Evolutionary conservation across 2,888 invertebrate species (phyloP), one percentile per base, ranked within the genome.

Genomic region (Macrophya annulata): DNA sequence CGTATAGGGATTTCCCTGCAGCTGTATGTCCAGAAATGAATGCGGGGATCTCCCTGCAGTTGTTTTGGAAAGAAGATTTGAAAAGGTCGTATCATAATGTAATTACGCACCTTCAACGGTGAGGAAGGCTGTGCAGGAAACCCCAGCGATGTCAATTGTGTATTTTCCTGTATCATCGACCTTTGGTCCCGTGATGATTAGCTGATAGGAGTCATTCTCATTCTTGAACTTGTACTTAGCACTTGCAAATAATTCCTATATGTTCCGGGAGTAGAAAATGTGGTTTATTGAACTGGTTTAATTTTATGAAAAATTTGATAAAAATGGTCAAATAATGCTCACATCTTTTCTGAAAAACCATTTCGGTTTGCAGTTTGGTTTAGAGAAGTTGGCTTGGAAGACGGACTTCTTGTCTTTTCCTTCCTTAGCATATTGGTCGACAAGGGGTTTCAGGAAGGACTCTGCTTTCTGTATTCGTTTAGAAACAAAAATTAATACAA

Each of bases 101-200:
- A 10, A 62, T 25, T 62, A 21, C 25, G 12, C 21, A 96, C 97
- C 96, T 92, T 99, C 99, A 37, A 99, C 99, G 94, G 97, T 98
- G 85, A 99, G 96, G 94, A 98, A 98, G 74, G 97, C 99, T 31
- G 98, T 97, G 89, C 97, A 97, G 84, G 96, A 96, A 79, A 98
- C 96, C 84, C 99, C 98, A 90, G 98, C 97, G 90, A 99, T 98
- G 94, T 99, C 99, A 90, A 99, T 97, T 0, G 98, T 98, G 92
- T 99, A 99, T 94, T 99, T 99, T 90, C 99, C 99, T 89, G 97
- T 97, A 93, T 99, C 99, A 90, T 99, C 99, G 59, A 98, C 98
- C 94, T 98, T 98, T 0, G 99, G 99, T 90, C 96, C 96, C 93
- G 95, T 95, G 90, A 99, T 98, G 88, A 98, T 97, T 88, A 99